Conservation (phyloP, 2,888 invertebrate species). For the Dendrolimus pini region DNA sequence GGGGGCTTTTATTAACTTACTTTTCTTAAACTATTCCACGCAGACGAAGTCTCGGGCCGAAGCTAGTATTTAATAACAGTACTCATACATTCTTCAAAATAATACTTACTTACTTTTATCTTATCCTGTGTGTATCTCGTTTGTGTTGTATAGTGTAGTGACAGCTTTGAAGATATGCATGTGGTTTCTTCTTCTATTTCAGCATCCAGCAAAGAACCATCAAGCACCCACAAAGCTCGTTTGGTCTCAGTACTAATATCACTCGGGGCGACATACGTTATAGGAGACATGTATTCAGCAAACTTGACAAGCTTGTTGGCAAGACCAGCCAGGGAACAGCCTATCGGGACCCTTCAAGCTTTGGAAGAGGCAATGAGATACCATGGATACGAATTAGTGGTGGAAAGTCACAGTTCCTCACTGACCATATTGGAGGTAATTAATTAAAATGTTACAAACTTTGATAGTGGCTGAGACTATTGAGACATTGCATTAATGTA, state of each 20-base stretch:
- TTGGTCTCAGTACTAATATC: conserved; percentile 82
- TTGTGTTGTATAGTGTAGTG: too few species aligned
- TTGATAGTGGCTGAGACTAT: too few species aligned
- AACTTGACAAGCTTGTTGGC: conserved; percentile 86
- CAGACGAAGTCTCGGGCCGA: too few species aligned
- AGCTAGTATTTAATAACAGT: too few species aligned
- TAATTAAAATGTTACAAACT: too few species aligned
- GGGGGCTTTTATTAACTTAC: too few species aligned
- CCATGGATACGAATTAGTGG: conserved; percentile 80
- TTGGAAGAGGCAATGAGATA: conserved; percentile 81
- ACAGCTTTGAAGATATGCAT: too few species aligned
- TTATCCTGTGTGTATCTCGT: too few species aligned
- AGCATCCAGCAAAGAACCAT: conserved; percentile 78
- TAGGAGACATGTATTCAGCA: conserved; percentile 87
- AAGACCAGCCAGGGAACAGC: conserved; percentile 81
- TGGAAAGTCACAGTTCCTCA: conserved; percentile 85
- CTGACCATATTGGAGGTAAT: conserved; percentile 81
- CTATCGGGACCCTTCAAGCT: conserved; percentile 80
- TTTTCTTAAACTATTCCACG: too few species aligned
- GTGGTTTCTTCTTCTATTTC: conserved; percentile 6
- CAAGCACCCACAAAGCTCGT: conserved; percentile 80
- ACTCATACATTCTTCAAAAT: too few species aligned
- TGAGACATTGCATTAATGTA: too few species aligned
- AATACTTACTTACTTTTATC: too few species aligned
- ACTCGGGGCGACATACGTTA: conserved; percentile 85